These are phyloP conservation scores for Theristicus caerulescens DNA, from an alignment of 2,113 vertebrate species.

Conservation along the genomic window DNA sequence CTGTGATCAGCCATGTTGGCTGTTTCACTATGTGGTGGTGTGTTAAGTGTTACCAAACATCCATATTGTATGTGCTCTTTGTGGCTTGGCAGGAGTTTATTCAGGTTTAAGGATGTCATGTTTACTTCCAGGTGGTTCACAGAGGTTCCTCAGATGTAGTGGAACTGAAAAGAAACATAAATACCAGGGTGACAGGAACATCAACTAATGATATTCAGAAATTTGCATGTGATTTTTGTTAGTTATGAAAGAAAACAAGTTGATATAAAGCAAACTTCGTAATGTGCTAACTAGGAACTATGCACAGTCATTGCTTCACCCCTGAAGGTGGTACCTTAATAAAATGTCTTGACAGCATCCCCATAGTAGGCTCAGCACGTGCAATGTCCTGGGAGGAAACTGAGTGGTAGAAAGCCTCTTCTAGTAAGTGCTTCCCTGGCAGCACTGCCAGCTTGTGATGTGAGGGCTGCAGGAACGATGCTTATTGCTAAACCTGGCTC, in stretches of 20 bases:
- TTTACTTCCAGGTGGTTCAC: neutral
- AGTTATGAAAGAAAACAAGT: neutral
- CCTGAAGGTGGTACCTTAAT: neutral
- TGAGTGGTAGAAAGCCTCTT: neutral
- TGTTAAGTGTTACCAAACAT: neutral
- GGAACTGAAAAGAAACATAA: neutral
- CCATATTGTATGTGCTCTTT: accelerated
- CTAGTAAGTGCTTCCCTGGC: neutral
- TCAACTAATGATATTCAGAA: neutral
- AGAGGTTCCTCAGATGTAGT: neutral
- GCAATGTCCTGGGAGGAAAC: neutral
- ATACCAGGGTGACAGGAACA: neutral
- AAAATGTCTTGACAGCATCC: neutral
- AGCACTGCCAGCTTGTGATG: neutral
- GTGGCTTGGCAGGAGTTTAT: neutral
- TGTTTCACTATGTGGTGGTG: neutral
- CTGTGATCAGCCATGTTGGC: neutral
- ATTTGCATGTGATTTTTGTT: neutral
- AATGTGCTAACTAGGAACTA: neutral
- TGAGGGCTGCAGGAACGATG: too few species aligned
- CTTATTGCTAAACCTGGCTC: neutral
- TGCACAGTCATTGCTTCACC: neutral
- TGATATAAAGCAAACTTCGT: neutral
- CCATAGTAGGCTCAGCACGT: accelerated
- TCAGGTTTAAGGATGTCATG: neutral